These are phyloP conservation scores for Lacerta agilis DNA, from an alignment of 2,797 vertebrate species.

Conservation along the genomic window DNA sequence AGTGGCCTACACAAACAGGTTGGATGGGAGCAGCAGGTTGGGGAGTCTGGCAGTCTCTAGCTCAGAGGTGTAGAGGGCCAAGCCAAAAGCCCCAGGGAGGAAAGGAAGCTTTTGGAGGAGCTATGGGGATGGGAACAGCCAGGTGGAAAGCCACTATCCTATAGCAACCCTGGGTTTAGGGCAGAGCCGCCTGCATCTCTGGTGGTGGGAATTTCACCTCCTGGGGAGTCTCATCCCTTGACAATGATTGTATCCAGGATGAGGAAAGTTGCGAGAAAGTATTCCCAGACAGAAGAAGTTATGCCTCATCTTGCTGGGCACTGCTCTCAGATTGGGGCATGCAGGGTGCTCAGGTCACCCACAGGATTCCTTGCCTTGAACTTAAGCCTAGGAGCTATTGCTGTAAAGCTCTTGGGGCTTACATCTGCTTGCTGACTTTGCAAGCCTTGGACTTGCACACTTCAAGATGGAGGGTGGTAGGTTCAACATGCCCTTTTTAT, in stretches of 20 bases:
- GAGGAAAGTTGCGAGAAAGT: background rate
- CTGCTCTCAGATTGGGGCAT: background rate
- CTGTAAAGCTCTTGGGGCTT: background rate
- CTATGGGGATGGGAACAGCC: background rate
- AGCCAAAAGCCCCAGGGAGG: background rate
- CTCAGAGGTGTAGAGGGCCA: background rate
- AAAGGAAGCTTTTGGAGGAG: background rate
- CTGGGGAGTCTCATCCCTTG: background rate
- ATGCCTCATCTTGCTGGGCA: no score
- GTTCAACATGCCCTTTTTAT: no score
- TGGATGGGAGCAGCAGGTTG: background rate
- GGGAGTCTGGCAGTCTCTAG: background rate
- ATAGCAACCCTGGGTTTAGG: background rate
- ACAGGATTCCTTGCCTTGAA: background rate
- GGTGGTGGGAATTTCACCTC: background rate
- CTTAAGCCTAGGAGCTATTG: background rate
- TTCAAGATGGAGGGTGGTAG: background rate
- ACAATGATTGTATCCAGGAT: background rate
- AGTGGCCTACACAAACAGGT: background rate
- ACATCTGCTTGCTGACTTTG: background rate
- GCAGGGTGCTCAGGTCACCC: background rate
- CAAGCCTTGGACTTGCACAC: background rate
- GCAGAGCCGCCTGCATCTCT: background rate
- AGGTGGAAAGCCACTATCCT: background rate
- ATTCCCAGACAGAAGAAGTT: background rate